These are phyloP conservation scores for Plodia interpunctella DNA, from an alignment of 1,140 invertebrate species.

Conservation along the genomic window DNA sequence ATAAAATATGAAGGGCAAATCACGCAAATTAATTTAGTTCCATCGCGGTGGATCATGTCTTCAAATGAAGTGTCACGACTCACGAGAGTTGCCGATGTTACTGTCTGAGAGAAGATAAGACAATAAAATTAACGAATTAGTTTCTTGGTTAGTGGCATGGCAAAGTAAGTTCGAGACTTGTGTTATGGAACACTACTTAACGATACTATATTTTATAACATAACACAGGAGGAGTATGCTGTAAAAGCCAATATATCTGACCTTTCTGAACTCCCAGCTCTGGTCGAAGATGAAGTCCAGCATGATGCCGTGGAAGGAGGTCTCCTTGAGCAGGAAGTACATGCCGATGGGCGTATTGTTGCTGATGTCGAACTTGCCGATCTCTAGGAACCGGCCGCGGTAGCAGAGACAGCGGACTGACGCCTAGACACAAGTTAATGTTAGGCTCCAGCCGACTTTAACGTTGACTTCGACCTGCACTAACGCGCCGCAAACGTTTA, in stretches of 20 bases:
- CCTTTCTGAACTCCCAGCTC: constrained; percentile 54
- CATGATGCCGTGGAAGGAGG: constrained; percentile 92
- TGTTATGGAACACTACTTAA: no score
- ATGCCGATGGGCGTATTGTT: constrained; percentile 82
- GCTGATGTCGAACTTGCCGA: constrained; percentile 86
- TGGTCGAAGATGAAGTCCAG: constrained; percentile 84
- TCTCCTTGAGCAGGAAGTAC: constrained; percentile 88
- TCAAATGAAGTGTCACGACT: constrained; percentile 81
- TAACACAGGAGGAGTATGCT: no score
- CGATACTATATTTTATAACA: no score
- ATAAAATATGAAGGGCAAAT: no score
- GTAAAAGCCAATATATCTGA: constrained; percentile 19
- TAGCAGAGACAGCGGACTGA: constrained; percentile 87
- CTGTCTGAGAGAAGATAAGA: constrained; percentile 52
- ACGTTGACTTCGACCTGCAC: no score
- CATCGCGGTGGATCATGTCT: constrained; percentile 76
- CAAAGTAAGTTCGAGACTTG: no score
- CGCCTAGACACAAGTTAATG: constrained; percentile 52
- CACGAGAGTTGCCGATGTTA: constrained; percentile 81
- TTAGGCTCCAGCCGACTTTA: no score
- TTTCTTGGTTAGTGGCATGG: no score
- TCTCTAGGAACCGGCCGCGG: constrained; percentile 85
- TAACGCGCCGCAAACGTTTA: no score
- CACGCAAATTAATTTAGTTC: no score
- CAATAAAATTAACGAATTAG: no score